Evolutionary conservation across 2,888 invertebrate species (phyloP).

Genomic region (Dendrolimus pini): DNA sequence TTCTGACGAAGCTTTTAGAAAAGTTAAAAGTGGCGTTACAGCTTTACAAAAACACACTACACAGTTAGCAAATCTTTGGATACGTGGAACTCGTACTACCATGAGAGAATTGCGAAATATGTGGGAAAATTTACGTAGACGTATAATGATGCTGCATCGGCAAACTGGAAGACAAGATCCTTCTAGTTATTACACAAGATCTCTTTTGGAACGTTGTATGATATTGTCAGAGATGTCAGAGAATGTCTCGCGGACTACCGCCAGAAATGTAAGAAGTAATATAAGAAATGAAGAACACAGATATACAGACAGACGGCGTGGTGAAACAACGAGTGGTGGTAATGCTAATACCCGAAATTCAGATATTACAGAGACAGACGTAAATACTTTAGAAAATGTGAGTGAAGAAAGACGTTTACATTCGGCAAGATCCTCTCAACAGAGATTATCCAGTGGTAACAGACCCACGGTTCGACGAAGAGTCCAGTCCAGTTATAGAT

Average conservation of each 20-base stretch:
- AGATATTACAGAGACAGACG: neutral
- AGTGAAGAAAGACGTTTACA: neutral
- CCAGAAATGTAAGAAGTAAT: constrained; percentile 1
- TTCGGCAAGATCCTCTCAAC: constrained; percentile 22
- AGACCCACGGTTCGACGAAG: constrained; percentile 40
- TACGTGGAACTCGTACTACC: constrained; percentile 53
- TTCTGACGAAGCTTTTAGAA: constrained; percentile 55
- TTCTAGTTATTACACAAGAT: constrained; percentile 56
- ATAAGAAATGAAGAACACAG: constrained; percentile 1
- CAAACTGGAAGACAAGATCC: constrained; percentile 56
- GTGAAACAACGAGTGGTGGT: constrained; percentile 11
- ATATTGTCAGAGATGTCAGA: constrained; percentile 57
- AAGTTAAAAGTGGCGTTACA: constrained; percentile 51
- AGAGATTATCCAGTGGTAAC: constrained; percentile 27
- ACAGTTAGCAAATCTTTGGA: constrained; percentile 55
- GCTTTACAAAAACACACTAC: constrained; percentile 56
- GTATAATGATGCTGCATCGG: constrained; percentile 73
- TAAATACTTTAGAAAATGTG: neutral
- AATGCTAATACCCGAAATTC: neutral
- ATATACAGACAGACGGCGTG: neutral
- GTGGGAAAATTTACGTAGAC: constrained; percentile 79
- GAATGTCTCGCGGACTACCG: constrained; percentile 26
- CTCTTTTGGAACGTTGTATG: constrained; percentile 61
- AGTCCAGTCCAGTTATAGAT: constrained; percentile 39
- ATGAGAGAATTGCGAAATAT: constrained; percentile 78